These are phyloP conservation scores for Eudemis profundana DNA, from an alignment of 2,888 invertebrate species.

Conservation along the genomic window DNA sequence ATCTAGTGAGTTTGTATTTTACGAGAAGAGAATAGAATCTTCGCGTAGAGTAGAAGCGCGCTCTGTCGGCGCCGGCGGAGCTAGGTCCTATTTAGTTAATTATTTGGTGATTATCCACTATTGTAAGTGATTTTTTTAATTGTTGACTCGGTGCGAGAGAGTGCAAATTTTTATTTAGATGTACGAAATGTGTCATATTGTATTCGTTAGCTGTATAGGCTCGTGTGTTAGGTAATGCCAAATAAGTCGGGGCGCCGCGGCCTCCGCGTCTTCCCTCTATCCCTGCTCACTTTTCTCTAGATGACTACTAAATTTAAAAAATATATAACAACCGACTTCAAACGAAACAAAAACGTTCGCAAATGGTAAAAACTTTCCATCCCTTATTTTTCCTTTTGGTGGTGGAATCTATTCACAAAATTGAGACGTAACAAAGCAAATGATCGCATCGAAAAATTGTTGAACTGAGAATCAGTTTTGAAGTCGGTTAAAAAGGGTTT, in stretches of 20 bases:
- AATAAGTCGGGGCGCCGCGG: slow-evolving; percentile 48
- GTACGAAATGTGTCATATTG: slow-evolving; percentile 67
- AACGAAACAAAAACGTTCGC: too few species aligned
- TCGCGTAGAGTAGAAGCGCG: slow-evolving; percentile 10
- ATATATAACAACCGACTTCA: too few species aligned
- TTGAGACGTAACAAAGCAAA: too few species aligned
- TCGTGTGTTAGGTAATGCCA: slow-evolving; percentile 54
- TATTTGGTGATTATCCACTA: slow-evolving; percentile 54
- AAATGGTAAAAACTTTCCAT: too few species aligned
- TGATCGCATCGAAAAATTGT: too few species aligned
- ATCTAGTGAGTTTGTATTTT: slow-evolving; percentile 28
- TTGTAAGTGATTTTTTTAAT: slow-evolving; percentile 55
- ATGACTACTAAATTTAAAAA: too few species aligned
- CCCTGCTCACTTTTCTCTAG: slow-evolving; percentile 67
- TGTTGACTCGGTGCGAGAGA: slow-evolving; percentile 63
- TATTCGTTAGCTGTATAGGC: slow-evolving; percentile 55
- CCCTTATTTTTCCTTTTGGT: too few species aligned
- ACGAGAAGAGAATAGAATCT: slow-evolving; percentile 10
- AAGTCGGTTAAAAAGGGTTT: slow-evolving; percentile 47
- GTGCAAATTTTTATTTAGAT: slow-evolving; percentile 58
- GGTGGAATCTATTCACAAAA: too few species aligned
- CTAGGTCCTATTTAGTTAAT: slow-evolving; percentile 49
- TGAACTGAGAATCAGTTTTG: too few species aligned
- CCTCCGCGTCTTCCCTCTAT: slow-evolving; percentile 30
- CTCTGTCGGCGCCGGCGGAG: slow-evolving; percentile 7